These are phyloP conservation scores for Pseudomyrmex gracilis DNA, from an alignment of 1,140 invertebrate genomes.

Conservation along the genomic window DNA sequence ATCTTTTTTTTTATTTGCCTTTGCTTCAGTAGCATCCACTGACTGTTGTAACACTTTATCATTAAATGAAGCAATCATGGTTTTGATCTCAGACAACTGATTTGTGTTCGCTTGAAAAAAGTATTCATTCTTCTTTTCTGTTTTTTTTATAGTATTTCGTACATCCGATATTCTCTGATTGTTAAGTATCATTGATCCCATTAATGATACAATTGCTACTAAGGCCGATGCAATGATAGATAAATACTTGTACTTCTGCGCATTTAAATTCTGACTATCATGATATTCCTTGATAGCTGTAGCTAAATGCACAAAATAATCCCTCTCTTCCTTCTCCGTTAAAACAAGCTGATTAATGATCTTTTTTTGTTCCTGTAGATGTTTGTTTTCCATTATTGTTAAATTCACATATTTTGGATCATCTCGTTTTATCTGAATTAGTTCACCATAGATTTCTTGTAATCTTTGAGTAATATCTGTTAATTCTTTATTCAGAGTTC, in stretches of 20 bases:
- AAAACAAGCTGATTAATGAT: slow-evolving; percentile 73
- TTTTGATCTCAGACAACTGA: slow-evolving; percentile 51
- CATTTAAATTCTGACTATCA: slow-evolving; percentile 81
- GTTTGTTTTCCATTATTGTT: slow-evolving; percentile 82
- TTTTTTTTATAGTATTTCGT: slow-evolving; percentile 69
- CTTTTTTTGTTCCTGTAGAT: slow-evolving; percentile 78
- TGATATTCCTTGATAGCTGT: slow-evolving; percentile 84
- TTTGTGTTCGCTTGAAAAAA: neutral
- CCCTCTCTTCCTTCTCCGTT: slow-evolving; percentile 80
- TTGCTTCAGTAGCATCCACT: neutral
- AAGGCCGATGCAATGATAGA: slow-evolving; percentile 81
- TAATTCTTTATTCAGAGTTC: slow-evolving; percentile 71
- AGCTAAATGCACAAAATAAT: slow-evolving; percentile 81
- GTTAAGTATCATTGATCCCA: slow-evolving; percentile 81
- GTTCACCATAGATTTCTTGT: slow-evolving; percentile 81
- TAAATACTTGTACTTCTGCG: slow-evolving; percentile 82
- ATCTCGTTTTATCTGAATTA: slow-evolving; percentile 79
- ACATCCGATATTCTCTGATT: slow-evolving; percentile 79
- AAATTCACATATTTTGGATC: slow-evolving; percentile 83
- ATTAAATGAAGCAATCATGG: slow-evolving; percentile 70
- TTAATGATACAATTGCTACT: slow-evolving; percentile 78
- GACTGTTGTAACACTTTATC: slow-evolving; percentile 63
- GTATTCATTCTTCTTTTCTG: slow-evolving; percentile 76
- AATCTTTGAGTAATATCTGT: slow-evolving; percentile 75
- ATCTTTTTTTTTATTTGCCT: neutral